Base-by-base conservation (phyloP, 2,113 vertebrate species). In the Protobothrops flavoviridis region DNA sequence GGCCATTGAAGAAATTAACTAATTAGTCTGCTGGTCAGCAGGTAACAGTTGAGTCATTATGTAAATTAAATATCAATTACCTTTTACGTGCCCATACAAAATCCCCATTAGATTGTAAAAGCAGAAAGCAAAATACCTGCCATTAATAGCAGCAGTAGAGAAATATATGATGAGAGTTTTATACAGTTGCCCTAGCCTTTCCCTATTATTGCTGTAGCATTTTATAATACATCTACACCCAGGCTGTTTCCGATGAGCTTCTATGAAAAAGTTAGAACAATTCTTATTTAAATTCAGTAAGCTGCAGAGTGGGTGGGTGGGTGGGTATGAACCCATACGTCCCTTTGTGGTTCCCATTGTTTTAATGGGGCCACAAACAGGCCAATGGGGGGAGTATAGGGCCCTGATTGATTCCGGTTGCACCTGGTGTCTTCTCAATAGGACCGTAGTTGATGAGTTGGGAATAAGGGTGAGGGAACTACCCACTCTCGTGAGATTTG, bases 21-120 rank as follows among this genome's bases (percentile, higher is more conserved):
- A 87, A 81, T 85, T 92, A 92, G 45, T 85, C 88, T 43, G 90
- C 89, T 59, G 93, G 85, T 57, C 52, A 93, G 29, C 94, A 43
- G 89, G 53, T 45, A 20, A 85, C 87, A 15, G 74, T 90, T 50
- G 88, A 48, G 2, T 88, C 20, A 88, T 86, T 64, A n/a, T 81
- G 93, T 91, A 94, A 69, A 93, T 86, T 88, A 48, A 15, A 90
- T 74, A 45, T 10, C 64, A 52, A 52, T 85, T 74, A 85, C 11
- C 29, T 56, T 57, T 85, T 26, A 81, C 39, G 1, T 45, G 24
- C 15, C 56, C 56, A 90, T 39, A 29, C 11, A 69, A n/a, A 89
- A 45, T 20, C 59, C 59, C 89, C 74, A 4, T 43, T 81, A 81
- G 33, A 43, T 81, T 81, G 33, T 81, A 43, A 81, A 81, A 43